These are phyloP conservation scores for Eretmochelys imbricata DNA, from an alignment of 2,113 vertebrate genomes.

Conservation along the genomic window DNA sequence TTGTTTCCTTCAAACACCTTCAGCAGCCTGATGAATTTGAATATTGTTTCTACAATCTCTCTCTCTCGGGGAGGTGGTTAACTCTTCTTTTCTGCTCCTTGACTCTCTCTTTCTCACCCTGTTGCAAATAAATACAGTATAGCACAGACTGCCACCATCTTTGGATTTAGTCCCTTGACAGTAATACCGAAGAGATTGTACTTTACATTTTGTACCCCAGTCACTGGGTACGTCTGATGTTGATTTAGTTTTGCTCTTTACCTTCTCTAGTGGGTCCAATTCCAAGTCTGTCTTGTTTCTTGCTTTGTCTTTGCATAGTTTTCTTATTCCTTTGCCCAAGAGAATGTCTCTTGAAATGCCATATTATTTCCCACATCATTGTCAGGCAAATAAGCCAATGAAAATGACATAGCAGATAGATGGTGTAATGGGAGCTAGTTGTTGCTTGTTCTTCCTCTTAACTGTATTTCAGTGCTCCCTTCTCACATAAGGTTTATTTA, in stretches of 20 bases:
- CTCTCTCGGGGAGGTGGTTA: neutral
- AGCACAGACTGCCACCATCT: slow-evolving; percentile 38
- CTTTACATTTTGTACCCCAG: neutral
- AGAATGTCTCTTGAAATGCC: neutral
- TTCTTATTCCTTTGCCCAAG: neutral
- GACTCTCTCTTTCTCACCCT: neutral
- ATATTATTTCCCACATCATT: neutral
- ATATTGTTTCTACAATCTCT: slow-evolving; percentile 23
- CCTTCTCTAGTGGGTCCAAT: neutral
- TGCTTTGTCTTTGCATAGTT: neutral
- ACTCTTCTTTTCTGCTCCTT: slow-evolving; percentile 3
- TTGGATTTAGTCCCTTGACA: slow-evolving; percentile 29
- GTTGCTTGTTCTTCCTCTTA: neutral
- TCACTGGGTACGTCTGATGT: neutral
- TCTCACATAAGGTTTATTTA: neutral
- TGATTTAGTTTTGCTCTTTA: slow-evolving; percentile 11
- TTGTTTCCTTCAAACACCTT: slow-evolving; percentile 7
- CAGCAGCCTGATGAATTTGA: neutral
- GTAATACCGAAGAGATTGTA: neutral
- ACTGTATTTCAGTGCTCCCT: neutral
- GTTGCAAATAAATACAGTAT: slow-evolving; percentile 11
- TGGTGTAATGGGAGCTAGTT: neutral
- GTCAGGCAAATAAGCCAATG: neutral
- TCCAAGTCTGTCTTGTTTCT: neutral
- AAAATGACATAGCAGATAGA: neutral